Conservation (phyloP, 2,888 invertebrate genomes). For the Drosophila cracens region DNA sequence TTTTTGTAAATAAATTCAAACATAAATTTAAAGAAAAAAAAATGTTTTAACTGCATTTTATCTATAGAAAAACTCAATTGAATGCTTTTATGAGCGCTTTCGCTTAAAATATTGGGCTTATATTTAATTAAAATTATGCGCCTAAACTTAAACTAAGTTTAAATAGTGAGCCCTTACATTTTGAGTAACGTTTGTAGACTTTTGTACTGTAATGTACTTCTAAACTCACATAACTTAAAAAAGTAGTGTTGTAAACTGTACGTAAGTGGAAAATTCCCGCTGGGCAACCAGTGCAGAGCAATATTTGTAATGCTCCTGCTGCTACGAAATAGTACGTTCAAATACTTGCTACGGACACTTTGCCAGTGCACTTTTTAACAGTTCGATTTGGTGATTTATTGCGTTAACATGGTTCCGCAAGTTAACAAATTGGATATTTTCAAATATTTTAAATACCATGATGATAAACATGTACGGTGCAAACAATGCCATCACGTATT, state of each 20-base stretch:
- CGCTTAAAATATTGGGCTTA: too few species aligned
- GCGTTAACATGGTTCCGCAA: background rate
- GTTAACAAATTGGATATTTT: background rate
- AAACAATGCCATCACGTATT: background rate
- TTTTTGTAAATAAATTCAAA: too few species aligned
- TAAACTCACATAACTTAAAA: background rate
- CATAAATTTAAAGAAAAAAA: too few species aligned
- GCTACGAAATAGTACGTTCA: background rate
- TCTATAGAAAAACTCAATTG: too few species aligned
- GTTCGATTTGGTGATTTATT: background rate
- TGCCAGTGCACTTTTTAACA: background rate
- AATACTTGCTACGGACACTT: background rate
- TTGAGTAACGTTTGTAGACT: fast-evolving
- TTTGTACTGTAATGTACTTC: background rate
- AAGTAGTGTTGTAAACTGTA: background rate
- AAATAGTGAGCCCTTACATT: background rate
- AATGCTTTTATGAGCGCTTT: too few species aligned
- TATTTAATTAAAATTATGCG: too few species aligned
- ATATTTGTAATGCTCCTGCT: background rate
- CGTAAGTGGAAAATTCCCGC: background rate
- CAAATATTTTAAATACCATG: background rate
- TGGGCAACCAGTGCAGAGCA: background rate
- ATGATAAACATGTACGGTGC: background rate
- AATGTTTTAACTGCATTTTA: too few species aligned
- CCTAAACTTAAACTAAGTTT: too few species aligned